Base-by-base conservation (phyloP, 2,797 vertebrate genomes). In the Distichodus sexfasciatus region DNA sequence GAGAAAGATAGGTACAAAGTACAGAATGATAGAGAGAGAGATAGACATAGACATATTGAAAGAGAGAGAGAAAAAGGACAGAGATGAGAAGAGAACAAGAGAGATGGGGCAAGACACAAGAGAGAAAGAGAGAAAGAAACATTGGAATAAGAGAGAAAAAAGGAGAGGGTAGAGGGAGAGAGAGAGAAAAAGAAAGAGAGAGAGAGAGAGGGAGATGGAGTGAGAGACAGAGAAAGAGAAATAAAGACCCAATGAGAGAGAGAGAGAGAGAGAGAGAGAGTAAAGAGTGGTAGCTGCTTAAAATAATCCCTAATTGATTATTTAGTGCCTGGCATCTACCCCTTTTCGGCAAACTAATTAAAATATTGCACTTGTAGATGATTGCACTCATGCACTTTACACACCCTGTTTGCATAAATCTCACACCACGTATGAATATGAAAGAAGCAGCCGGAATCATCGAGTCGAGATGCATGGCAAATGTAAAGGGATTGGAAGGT, bases 321-420 rank as follows among this genome's bases (percentile, higher is more conserved):
- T 54, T 66, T 72, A 71, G 65, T 46, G 43, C 44, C 61, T 46
- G 8, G 47, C 40, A 35, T 66, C 64, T 61, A 61, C 55, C 36
- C 59, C n/a, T n/a, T 75, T 76, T 62, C 59, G 41, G 50, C 24
- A 67, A 65, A 71, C 53, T 71, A 77, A 76, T 79, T 79, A 69
- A 75, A 71, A 53, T 53, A 71, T 53, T 60, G 17, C 53, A 69
- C 70, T 76, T 73, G 61, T 72, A 47, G 48, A 43, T 60, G 53
- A 47, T 69, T 61, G 21, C 48, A 36, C 53, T 67, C 57, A 63
- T 73, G 69, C 33, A 64, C 55, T 67, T 55, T 69, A 58, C 40
- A 69, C 46, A 47, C n/a, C 14, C 35, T 50, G 72, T 80, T 76
- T 76, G 19, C 71, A 77, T 77, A 79, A 72, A 76, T 79, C 69